Evolutionary conservation across 1,140 invertebrate species (phyloP), one percentile per base, ranked within the genome.

Genomic region (Listronotus bonariensis): DNA sequence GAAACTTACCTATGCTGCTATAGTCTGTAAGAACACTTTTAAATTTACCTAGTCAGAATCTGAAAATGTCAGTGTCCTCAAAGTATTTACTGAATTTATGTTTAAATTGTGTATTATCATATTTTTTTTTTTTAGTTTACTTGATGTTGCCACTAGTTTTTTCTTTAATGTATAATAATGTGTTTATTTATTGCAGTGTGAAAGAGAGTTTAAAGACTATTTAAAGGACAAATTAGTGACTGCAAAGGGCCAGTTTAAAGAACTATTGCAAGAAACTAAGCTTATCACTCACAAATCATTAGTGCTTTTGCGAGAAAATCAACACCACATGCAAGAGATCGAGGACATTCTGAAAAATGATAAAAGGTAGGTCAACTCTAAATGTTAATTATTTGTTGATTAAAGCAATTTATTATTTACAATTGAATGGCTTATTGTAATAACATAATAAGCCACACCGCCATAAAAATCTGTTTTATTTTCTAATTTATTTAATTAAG

Each of bases 161-260:
- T n/a, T 6, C 12, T 43, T 51, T 51, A 6, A 18, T 51, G 14
- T 49, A 8, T 18, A n/a, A n/a, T n/a, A n/a, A n/a, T 31, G 8
- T 52, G n/a, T 36, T 34, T n/a, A 8, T 26, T 60, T 15, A 40
- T 68, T 65, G 68, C 82, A 93, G 83, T 91, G 95, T 78, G 97
- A 99, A 79, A 87, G 93, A 43, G 97, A 99, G 78, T 99, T 96
- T 80, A 90, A 93, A 68, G 94, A 98, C 74, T 99, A 97, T 78
- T 87, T 97, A 46, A 95, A 96, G 75, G 95, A 98, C 78, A 95
- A 95, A 82, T 85, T 93, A 66, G 87, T 92, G 15, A 86, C 89
- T 5, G 95, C 96, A 0, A 97, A 98, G 79, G 88, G 89, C 7
- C 94, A 98, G 72, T 95, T 99, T 72, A 85, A 93, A 49, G 93